Evolutionary conservation across 2,888 invertebrate species (phyloP).

Genomic region (Mythimna albipuncta): DNA sequence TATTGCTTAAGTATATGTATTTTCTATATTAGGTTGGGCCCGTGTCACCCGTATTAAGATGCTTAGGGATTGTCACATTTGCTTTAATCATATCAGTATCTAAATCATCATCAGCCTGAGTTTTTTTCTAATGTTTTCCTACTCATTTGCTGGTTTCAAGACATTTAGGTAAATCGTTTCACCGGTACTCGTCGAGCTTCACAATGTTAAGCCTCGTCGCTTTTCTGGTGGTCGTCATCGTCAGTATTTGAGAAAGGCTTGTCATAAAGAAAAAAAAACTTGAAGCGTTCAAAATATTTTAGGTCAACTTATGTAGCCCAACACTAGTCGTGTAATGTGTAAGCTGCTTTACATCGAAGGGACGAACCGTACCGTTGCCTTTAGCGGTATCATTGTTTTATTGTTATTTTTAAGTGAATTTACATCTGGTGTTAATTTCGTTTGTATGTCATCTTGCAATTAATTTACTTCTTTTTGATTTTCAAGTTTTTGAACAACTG

Average conservation of each 20-base stretch:
- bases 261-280: neutral
- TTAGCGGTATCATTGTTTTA: constrained; percentile 52
- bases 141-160: neutral
- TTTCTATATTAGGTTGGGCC: neutral
- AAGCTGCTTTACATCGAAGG: constrained; percentile 24
- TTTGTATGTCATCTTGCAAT: constrained; percentile 30
- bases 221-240: too few relatives aligned
- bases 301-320: neutral
- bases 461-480: constrained; percentile 35
- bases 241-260: neutral
- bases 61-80: neutral
- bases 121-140: neutral
- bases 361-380: constrained; percentile 48
- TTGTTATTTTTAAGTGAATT: constrained; percentile 47
- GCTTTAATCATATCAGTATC: neutral
- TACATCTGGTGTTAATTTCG: constrained; percentile 47
- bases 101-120: too few relatives aligned
- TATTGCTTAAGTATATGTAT: neutral
- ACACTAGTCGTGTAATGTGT: constrained; percentile 5
- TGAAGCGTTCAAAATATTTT: neutral
- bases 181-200: neutral
- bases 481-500: constrained; percentile 13
- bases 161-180: neutral
- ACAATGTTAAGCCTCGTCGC: neutral
- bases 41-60: too few relatives aligned